A percentile compares a stretch with the other conserved stretches of the same genome.
phyloP scores from a whole-genome alignment of 2,113 vertebrate genomes.

The Pipa parva region DNA sequence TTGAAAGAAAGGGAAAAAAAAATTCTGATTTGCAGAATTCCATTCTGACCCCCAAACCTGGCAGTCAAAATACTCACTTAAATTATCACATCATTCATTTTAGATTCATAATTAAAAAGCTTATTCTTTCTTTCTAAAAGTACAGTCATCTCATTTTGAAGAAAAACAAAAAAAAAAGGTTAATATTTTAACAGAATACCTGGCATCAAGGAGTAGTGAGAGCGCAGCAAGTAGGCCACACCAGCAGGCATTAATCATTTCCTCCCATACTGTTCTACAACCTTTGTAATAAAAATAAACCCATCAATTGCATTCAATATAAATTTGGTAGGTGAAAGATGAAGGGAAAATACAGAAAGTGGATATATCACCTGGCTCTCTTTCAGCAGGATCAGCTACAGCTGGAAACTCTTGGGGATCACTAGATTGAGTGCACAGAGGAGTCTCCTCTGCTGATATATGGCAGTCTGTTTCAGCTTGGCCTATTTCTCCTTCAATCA shows the following conservation, averaged over 20 bases:
- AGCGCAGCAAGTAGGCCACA: slow-evolving; percentile 94
- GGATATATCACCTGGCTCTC: slow-evolving; percentile 68
- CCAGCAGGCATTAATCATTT: slow-evolving; percentile 97
- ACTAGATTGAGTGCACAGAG: slow-evolving; percentile 53
- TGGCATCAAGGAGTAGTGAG: slow-evolving; percentile 92
- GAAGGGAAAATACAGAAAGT: background rate
- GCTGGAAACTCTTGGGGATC: slow-evolving; percentile 59
- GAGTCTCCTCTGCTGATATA: slow-evolving; percentile 52
- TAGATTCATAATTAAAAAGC: no score
- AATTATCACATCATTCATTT: no score
- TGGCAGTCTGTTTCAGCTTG: slow-evolving; percentile 62
- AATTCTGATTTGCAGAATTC: no score
- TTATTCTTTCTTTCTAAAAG: no score
- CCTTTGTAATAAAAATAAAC: slow-evolving; percentile 60
- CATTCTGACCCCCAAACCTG: no score
- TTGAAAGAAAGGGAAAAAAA: no score
- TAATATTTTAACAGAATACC: slow-evolving; percentile 61
- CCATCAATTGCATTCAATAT: background rate
- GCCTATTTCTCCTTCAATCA: slow-evolving; percentile 90
- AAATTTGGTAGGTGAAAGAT: no score
- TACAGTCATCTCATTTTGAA: no score
- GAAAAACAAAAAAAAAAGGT: background rate
- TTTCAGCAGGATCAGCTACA: slow-evolving; percentile 61
- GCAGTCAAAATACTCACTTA: no score
- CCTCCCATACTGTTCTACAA: slow-evolving; percentile 89